phyloP scores from a whole-genome alignment of 23 tunicate genomes.

The Diplosoma virens region DNA sequence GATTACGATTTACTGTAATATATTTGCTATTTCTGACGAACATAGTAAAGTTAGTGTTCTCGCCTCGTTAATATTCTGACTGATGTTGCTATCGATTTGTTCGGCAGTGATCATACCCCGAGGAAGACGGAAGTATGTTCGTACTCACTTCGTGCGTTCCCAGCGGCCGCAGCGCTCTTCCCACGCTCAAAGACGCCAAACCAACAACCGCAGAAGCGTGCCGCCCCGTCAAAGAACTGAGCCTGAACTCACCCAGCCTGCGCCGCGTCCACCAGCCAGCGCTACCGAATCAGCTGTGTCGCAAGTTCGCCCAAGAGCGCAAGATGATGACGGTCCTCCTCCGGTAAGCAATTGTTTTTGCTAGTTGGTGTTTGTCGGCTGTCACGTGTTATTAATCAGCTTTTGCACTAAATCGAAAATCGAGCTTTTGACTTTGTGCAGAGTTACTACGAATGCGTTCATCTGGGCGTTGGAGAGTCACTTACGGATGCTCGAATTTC shows the following conservation, averaged over 20 bases:
- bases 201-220: neutral
- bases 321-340: neutral
- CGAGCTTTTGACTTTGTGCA: neutral
- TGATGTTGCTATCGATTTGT: too few species aligned
- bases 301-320: neutral
- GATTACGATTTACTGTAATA: too few species aligned
- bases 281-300: neutral
- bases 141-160: slow-evolving; percentile 60
- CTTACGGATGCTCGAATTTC: slow-evolving; percentile 24
- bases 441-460: slow-evolving; percentile 81
- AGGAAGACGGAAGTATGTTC: slow-evolving; percentile 52
- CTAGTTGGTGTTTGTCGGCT: neutral
- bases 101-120: slow-evolving; percentile 56
- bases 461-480: slow-evolving; percentile 73
- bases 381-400: neutral
- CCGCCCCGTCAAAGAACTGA: neutral
- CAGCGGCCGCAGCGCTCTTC: neutral
- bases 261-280: neutral
- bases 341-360: neutral
- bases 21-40: too few species aligned
- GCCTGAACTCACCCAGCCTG: neutral
- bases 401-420: neutral
- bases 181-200: neutral
- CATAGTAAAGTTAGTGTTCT: too few species aligned
- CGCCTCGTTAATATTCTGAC: too few species aligned